These are phyloP conservation scores for Sesia bembeciformis DNA, from an alignment of 2,888 invertebrate species.

Conservation along the genomic window DNA sequence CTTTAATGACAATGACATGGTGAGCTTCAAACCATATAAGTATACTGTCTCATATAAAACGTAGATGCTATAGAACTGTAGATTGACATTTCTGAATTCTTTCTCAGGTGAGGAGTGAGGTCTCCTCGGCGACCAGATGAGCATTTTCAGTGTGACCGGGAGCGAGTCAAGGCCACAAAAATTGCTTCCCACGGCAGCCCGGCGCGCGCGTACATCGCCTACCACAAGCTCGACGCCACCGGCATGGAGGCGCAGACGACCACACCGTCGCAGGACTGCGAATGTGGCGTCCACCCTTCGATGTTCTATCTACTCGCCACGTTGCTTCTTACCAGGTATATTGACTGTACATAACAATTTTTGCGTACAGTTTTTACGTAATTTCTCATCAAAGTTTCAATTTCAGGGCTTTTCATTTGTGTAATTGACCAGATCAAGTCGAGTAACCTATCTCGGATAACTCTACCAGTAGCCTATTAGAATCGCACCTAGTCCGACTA, in stretches of 20 bases:
- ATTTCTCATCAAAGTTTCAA: too few relatives aligned
- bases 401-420: too few relatives aligned
- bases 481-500: too few relatives aligned
- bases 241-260: constrained; percentile 63
- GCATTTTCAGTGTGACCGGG: constrained; percentile 47
- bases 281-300: constrained; percentile 78
- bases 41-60: too few relatives aligned
- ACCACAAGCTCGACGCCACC: constrained; percentile 75
- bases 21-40: too few relatives aligned
- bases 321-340: constrained; percentile 64
- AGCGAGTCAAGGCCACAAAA: constrained; percentile 53
- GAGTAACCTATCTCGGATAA: too few relatives aligned
- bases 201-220: constrained; percentile 73
- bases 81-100: not conserved
- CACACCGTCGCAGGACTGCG: constrained; percentile 72
- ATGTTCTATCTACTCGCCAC: constrained; percentile 79
- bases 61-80: too few relatives aligned
- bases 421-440: too few relatives aligned
- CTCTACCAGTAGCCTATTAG: too few relatives aligned
- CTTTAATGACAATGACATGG: too few relatives aligned
- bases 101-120: constrained; percentile 39
- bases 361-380: too few relatives aligned
- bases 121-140: constrained; percentile 63
- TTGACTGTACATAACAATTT: too few relatives aligned
- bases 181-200: constrained; percentile 68